A percentile compares a stretch with the other conserved stretches of the same genome.
phyloP scores from a whole-genome alignment of 2,113 vertebrate genomes.

The Xiphophorus hellerii region DNA sequence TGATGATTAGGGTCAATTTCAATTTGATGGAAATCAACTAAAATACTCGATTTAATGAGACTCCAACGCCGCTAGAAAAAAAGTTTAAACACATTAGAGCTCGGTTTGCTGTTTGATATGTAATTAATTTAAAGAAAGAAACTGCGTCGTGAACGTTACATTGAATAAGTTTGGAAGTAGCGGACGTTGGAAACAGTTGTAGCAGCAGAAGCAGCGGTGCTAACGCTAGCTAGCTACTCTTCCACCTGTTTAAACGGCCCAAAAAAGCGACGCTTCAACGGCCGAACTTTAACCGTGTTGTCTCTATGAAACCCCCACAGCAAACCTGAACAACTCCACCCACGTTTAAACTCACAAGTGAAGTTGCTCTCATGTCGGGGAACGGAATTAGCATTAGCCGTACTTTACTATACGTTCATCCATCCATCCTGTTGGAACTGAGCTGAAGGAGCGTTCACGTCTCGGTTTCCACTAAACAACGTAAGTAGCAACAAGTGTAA shows the following conservation, averaged over 20 bases:
- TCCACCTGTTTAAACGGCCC: conserved; percentile 35
- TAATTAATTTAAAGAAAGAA: accelerated
- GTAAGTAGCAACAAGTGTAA: conserved; percentile 60
- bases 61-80: background rate
- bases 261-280: background rate
- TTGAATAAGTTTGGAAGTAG: background rate
- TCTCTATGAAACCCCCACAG: background rate
- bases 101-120: background rate
- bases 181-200: conserved; percentile 25
- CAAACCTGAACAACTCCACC: background rate
- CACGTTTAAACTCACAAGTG: background rate
- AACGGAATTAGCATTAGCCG: conserved; percentile 63
- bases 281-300: background rate
- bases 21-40: background rate
- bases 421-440: conserved; percentile 19
- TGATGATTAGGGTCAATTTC: background rate
- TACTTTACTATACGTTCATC: conserved; percentile 13
- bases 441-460: conserved; percentile 42
- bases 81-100: background rate
- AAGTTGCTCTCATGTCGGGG: conserved; percentile 13
- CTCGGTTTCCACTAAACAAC: conserved; percentile 18
- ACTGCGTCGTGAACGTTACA: conserved; percentile 5
- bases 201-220: conserved; percentile 26
- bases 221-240: conserved; percentile 39
- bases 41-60: background rate